Evolutionary conservation across 2,797 vertebrate genomes (phyloP), one percentile per base, ranked within the genome.

Genomic region (Erithacus rubecula): DNA sequence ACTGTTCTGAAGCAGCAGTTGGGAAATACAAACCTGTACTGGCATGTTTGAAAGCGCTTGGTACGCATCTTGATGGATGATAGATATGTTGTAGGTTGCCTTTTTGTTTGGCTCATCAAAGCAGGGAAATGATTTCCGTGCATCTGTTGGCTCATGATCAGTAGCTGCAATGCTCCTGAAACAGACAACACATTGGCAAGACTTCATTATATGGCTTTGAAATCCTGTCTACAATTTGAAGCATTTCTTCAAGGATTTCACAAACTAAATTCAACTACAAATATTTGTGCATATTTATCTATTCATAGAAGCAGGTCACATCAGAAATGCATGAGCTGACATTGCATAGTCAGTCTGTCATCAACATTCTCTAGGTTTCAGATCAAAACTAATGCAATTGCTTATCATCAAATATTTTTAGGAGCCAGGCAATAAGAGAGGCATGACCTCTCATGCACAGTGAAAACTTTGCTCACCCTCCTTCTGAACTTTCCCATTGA

Each of bases 61-160:
- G 63, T 99, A 99, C 0, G 2, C 5, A 0, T 52, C 24, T 56
- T 96, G 88, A 82, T 99, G 99, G 72, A 98, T 96, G 89, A 99
- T 98, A 76, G 98, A 98, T 94, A 99, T 98, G 1, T 32, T 98
- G 89, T 98, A 99, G 44, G 99, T 99, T 67, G 99, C 98, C 95
- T 99, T 99, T 98, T 99, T 99, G 97, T 99, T 99, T 53, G 99
- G 99, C 90, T 99, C 99, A 23, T 99, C 99, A 84, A 99, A 99
- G 96, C 99, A 99, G 69, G 99, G 99, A 89, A 99, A 99, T 7
- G 99, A 98, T 97, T 99, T 99, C 56, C 99, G 98, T 59, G 99
- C 99, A 56, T 99, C 99, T 37, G 99, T 99, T 64, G 99, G 99
- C 93, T 99, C 99, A 26, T 99, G 99, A 97, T 99, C 99, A 16